Conservation (phyloP, 2,888 invertebrate species). For the Omphaloscelis lunosa region DNA sequence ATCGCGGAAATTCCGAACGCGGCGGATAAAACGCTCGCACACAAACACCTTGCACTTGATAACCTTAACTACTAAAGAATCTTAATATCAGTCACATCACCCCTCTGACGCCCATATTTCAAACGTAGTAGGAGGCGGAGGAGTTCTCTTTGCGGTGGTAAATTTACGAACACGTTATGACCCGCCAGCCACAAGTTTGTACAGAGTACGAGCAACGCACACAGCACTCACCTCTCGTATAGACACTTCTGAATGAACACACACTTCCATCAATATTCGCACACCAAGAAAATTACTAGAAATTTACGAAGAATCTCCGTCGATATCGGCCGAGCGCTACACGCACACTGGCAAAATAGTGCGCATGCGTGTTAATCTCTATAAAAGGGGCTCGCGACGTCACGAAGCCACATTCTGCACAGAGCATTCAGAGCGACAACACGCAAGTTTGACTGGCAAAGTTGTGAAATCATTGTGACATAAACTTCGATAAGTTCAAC, state of each 20-base stretch:
- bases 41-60: conserved; percentile 60
- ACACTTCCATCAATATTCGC: conserved; percentile 69
- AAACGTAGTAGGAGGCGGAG: conserved; percentile 67
- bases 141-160: conserved; percentile 64
- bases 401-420: conserved; percentile 75
- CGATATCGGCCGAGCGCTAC: conserved; percentile 73
- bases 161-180: conserved; percentile 76
- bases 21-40: conserved; percentile 71
- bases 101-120: conserved; percentile 62
- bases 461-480: conserved; percentile 89
- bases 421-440: conserved; percentile 71
- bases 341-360: conserved; percentile 78
- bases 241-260: conserved; percentile 64
- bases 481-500: conserved; percentile 72
- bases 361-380: conserved; percentile 72
- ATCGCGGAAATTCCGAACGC: conserved; percentile 75
- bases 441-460: conserved; percentile 76
- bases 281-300: conserved; percentile 71
- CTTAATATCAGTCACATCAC: conserved; percentile 61
- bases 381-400: conserved; percentile 73
- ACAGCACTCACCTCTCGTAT: conserved; percentile 67
- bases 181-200: conserved; percentile 68
- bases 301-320: conserved; percentile 84
- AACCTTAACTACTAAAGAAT: conserved; percentile 58
- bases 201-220: conserved; percentile 69